These are phyloP conservation scores for Scelioninae gen. 2 DNA, from an alignment of 2,888 invertebrate genomes.

Conservation along the genomic window DNA sequence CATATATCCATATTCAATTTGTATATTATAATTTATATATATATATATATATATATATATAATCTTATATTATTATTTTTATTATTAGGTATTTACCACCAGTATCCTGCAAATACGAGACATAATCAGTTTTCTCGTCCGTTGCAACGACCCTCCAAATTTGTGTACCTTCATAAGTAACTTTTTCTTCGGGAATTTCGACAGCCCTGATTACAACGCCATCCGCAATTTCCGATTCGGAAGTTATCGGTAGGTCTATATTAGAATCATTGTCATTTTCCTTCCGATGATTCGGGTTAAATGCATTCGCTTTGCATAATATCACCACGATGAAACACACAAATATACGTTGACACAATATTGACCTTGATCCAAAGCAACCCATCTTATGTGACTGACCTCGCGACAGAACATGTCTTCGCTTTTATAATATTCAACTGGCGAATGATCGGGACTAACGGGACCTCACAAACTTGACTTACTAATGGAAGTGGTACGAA, in stretches of 20 bases:
- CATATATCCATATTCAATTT: no score
- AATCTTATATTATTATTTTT: no score
- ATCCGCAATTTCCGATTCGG: conserved; percentile 62
- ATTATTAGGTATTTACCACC: conserved; percentile 78
- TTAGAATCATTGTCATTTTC: conserved; percentile 32
- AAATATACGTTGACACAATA: conserved; percentile 12
- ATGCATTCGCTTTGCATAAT: conserved; percentile 38
- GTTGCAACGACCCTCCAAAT: conserved; percentile 82
- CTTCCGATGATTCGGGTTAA: conserved; percentile 31
- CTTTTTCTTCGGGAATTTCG: conserved; percentile 71
- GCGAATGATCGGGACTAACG: conserved; percentile 67
- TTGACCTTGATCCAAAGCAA: conserved; percentile 39
- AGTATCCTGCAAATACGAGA: conserved; percentile 76
- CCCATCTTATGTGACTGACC: conserved; percentile 66
- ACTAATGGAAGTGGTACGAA: conserved; percentile 45
- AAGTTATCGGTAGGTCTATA: conserved; percentile 60
- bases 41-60: conserved; percentile 4
- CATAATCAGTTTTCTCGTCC: conserved; percentile 77
- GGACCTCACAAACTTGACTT: conserved; percentile 62
- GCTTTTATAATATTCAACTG: conserved; percentile 71
- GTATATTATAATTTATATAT: background rate
- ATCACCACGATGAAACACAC: conserved; percentile 43
- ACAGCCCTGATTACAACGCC: conserved; percentile 63
- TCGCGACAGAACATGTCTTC: conserved; percentile 57
- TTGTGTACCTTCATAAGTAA: conserved; percentile 86